Conservation (phyloP, 2,888 invertebrate genomes). For the Hofmannophila pseudospretella region DNA sequence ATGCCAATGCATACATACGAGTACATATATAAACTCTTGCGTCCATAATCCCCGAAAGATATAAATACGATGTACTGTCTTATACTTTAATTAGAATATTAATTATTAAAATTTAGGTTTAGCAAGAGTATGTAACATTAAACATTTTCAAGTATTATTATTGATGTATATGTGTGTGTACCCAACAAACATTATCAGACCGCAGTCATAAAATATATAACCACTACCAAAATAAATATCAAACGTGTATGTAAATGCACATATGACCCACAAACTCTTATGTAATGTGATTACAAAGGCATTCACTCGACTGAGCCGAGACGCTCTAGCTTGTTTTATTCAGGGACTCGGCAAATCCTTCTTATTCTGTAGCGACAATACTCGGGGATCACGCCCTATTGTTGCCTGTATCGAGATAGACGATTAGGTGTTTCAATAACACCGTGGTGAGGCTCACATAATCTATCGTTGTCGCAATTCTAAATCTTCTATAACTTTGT, state of each 20-base stretch:
- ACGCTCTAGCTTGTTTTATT: conserved; percentile 58
- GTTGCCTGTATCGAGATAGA: conserved; percentile 58
- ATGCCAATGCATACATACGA: no score
- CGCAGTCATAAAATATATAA: no score
- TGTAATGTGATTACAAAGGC: conserved; percentile 56
- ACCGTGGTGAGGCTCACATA: conserved; percentile 24
- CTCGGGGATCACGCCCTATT: conserved; percentile 52
- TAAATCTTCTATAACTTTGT: not conserved
- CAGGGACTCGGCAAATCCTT: conserved; percentile 59
- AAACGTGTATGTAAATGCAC: conserved; percentile 17
- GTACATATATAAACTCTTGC: no score
- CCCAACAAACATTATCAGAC: no score
- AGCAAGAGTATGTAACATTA: no score
- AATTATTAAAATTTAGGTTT: no score
- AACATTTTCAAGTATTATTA: no score
- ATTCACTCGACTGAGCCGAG: conserved; percentile 49
- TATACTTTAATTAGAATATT: no score
- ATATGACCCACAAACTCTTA: conserved; percentile 33
- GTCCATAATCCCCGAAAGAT: no score
- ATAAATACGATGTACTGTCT: no score
- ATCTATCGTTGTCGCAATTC: conserved; percentile 34
- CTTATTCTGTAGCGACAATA: conserved; percentile 63
- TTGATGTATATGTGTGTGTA: no score
- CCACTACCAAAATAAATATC: no score
- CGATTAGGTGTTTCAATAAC: conserved; percentile 62